Evolutionary conservation across 2,797 vertebrate species (phyloP).

Genomic region (Apogon talboti): DNA sequence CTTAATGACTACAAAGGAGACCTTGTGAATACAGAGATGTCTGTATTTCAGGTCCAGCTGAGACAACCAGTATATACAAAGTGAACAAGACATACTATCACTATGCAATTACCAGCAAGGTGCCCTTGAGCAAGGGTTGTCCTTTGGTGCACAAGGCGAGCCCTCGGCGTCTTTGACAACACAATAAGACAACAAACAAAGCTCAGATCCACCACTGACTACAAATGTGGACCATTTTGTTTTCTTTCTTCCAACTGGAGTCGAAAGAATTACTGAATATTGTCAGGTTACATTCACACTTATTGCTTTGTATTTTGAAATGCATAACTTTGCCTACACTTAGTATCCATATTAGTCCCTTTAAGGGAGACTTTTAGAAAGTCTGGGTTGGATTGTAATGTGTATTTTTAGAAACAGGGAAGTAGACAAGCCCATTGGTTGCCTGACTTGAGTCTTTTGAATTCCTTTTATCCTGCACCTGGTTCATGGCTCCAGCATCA

Average conservation of each 20-base stretch:
- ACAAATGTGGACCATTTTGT: not conserved
- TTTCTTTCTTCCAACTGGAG: not conserved
- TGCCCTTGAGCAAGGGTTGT: slow-evolving; percentile 37
- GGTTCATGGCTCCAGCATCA: too few species aligned
- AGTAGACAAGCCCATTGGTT: too few species aligned
- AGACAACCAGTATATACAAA: slow-evolving; percentile 12
- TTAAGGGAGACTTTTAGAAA: too few species aligned
- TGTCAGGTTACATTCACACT: not conserved
- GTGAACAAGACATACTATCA: slow-evolving; percentile 25
- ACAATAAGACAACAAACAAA: not conserved
- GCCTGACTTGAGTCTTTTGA: too few species aligned
- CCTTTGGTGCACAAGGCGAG: not conserved
- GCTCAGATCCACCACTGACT: not conserved
- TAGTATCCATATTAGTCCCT: too few species aligned
- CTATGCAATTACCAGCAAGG: slow-evolving; percentile 5
- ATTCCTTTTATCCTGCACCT: too few species aligned
- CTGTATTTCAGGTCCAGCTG: slow-evolving; percentile 1
- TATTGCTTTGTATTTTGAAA: not conserved
- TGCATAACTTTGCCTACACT: too few species aligned
- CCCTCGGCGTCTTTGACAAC: not conserved
- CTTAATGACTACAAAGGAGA: slow-evolving; percentile 41
- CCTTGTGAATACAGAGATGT: slow-evolving; percentile 3
- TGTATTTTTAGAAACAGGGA: too few species aligned
- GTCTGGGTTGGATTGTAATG: too few species aligned
- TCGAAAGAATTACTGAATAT: not conserved